A percentile compares a stretch with the other conserved stretches of the same genome.
Conservation (phyloP, 2,888 invertebrate genomes). For the Ormia ochracea region DNA sequence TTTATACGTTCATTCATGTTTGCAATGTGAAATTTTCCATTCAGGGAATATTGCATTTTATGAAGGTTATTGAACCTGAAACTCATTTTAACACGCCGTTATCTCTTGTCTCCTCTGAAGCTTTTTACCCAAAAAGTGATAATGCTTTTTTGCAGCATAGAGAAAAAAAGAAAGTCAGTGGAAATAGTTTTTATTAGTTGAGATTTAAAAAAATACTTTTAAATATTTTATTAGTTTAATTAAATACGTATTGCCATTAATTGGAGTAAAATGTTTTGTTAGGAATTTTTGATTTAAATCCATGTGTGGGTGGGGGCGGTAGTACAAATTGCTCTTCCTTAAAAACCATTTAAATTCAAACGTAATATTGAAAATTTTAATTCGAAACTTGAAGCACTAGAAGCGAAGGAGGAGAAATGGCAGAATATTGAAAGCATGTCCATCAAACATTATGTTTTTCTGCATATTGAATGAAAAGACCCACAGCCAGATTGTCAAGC, state of each 20-base stretch:
- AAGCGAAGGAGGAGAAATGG: background rate
- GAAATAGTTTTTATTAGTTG: background rate
- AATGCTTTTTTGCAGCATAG: background rate
- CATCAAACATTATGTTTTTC: background rate
- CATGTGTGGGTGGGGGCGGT: no score
- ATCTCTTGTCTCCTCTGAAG: background rate
- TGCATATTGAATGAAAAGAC: background rate
- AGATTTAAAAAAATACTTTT: background rate
- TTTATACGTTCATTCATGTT: background rate
- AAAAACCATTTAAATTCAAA: background rate
- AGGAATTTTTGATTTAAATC: background rate
- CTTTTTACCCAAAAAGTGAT: background rate
- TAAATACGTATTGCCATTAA: background rate
- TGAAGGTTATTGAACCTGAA: slow-evolving; percentile 49
- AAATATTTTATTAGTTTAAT: background rate
- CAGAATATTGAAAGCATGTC: background rate
- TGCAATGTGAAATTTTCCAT: slow-evolving; percentile 25
- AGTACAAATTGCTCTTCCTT: no score
- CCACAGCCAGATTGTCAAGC: background rate
- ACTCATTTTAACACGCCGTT: slow-evolving; percentile 9
- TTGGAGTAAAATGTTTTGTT: background rate
- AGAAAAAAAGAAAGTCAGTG: background rate
- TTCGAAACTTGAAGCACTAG: background rate
- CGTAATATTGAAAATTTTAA: background rate
- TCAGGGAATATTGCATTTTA: slow-evolving; percentile 13